These are phyloP conservation scores for Ormyrus pomaceus DNA, from an alignment of 2,888 invertebrate species.

Conservation along the genomic window DNA sequence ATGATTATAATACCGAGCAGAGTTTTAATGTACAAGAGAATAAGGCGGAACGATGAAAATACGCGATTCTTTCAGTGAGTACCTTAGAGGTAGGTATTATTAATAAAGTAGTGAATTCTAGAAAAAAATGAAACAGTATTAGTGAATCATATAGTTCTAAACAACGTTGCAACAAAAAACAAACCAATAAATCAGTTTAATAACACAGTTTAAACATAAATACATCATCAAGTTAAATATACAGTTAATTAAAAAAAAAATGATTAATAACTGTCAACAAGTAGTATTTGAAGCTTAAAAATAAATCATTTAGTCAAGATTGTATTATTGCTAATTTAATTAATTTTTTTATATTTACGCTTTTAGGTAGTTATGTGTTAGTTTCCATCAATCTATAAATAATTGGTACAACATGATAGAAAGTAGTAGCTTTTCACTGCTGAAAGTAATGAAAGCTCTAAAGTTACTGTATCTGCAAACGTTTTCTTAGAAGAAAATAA, in stretches of 20 bases:
- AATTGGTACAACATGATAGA: neutral
- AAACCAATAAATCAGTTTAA: constrained; percentile 8
- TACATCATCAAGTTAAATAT: neutral
- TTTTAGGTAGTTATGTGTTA: constrained; percentile 42
- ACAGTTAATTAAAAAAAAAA: too few species aligned
- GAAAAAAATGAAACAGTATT: constrained; percentile 44
- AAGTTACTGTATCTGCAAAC: too few species aligned
- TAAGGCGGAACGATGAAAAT: constrained; percentile 51
- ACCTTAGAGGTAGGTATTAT: constrained; percentile 58
- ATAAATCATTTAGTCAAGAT: neutral
- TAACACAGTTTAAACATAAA: neutral
- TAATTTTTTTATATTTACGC: constrained; percentile 34
- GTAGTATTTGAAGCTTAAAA: neutral
- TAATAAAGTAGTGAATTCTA: constrained; percentile 56
- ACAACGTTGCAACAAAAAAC: constrained; percentile 20
- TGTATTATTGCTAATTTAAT: constrained; percentile 17
- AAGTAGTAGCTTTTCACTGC: constrained; percentile 17
- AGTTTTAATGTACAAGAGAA: constrained; percentile 43
- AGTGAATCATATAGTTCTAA: constrained; percentile 39
- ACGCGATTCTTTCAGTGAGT: constrained; percentile 55
- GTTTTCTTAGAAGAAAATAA: too few species aligned
- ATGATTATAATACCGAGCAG: constrained; percentile 39
- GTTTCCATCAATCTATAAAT: constrained; percentile 6
- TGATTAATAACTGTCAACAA: too few species aligned
- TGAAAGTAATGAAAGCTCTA: too few species aligned